A percentile compares a stretch with the other conserved stretches of the same genome.
These are phyloP conservation scores for Ptychodera flava DNA, from an alignment of 35 echinoderm and acorn worm genomes.

Conservation along the genomic window DNA sequence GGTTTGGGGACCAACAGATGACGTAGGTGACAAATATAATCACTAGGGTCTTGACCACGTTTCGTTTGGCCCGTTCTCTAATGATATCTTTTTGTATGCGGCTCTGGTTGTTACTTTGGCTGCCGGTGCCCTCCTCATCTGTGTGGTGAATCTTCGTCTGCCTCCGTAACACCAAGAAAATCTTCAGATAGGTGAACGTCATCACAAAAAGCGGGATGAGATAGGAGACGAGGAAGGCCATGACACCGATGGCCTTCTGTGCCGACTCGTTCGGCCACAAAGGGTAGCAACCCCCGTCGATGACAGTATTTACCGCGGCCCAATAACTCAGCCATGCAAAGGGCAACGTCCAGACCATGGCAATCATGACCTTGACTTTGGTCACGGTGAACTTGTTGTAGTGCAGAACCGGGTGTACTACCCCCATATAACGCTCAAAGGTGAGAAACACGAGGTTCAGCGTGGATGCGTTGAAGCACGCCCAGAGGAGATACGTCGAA, in stretches of 20 bases:
- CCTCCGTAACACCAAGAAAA: constrained; percentile 2
- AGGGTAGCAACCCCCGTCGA: neutral
- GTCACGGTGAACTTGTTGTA: neutral
- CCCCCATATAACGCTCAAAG: constrained; percentile 8
- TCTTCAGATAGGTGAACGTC: constrained; percentile 2
- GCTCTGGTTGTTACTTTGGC: neutral
- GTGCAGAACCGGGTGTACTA: neutral
- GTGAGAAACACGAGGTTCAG: constrained; percentile 18
- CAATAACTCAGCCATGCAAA: neutral
- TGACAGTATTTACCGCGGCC: neutral
- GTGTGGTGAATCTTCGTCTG: no score
- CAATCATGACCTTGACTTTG: neutral
- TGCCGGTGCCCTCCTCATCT: neutral
- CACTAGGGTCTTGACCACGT: constrained; percentile 36
- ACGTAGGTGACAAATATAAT: constrained; percentile 45
- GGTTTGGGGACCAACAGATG: constrained; percentile 62
- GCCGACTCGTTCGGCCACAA: neutral
- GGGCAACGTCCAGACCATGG: neutral
- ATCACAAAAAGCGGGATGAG: neutral
- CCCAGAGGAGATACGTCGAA: neutral
- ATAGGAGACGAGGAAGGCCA: neutral
- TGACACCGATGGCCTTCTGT: neutral
- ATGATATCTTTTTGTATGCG: no score
- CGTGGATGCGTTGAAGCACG: constrained; percentile 12
- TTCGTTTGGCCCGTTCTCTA: neutral